Evolutionary conservation across 35 echinoderm and acorn worm genomes (phyloP).

Genomic region (Heliocidaris erythrogramma): DNA sequence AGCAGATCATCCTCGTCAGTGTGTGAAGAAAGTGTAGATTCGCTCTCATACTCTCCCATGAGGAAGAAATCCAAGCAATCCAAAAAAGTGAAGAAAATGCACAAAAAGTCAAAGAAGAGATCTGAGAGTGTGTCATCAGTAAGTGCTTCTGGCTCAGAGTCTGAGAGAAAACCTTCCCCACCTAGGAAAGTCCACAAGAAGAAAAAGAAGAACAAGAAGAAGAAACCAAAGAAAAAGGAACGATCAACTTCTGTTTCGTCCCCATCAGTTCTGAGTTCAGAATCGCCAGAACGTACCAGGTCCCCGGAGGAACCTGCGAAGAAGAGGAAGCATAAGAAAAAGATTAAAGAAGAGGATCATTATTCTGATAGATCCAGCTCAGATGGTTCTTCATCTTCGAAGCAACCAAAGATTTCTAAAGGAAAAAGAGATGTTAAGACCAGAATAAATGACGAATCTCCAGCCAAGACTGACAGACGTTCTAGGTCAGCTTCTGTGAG

Average conservation of each 20-base stretch:
- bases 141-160: neutral
- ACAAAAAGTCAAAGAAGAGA: conserved; percentile 7
- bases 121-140: neutral
- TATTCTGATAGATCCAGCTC: neutral
- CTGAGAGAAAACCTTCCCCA: neutral
- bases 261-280: neutral
- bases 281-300: neutral
- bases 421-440: neutral
- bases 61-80: neutral
- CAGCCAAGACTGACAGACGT: neutral
- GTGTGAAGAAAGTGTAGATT: conserved; percentile 16
- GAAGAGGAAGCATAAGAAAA: neutral
- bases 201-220: conserved; percentile 45
- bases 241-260: neutral
- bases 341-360: neutral
- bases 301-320: neutral
- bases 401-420: neutral
- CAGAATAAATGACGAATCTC: neutral
- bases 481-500: neutral
- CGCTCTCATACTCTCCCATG: neutral
- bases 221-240: conserved; percentile 28
- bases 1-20: conserved; percentile 12
- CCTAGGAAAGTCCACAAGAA: conserved; percentile 23
- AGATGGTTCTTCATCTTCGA: neutral
- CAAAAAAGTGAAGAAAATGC: conserved; percentile 21